Base-by-base conservation (phyloP, 2,113 vertebrate genomes). In the Ciconia boyciana region DNA sequence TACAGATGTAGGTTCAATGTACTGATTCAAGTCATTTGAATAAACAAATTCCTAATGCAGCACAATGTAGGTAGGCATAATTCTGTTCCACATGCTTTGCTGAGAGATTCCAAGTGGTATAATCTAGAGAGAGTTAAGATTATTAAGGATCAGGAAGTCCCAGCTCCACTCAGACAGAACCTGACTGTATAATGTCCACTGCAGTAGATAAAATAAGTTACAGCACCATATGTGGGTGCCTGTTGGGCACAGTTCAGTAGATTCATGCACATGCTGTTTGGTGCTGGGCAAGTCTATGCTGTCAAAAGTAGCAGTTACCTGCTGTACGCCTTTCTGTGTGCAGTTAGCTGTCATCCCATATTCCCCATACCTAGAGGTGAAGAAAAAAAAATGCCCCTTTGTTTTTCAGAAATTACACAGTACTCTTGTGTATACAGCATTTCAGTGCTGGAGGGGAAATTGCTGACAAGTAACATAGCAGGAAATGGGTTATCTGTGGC, bases 161-260 rank as follows among this genome's bases (percentile, higher is more conserved):
- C 22, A 49, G 16, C 4, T 51, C 17, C 22, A 52, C 28, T 6
- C 1, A 3, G 32, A 14, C 15, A 36, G 31, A 87, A 48, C 7
- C 5, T 77, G 36, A 54, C 8, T 49, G 5, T 54, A 3, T 10
- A 55, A 13, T 28, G 9, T 65, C 19, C 25, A 12, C 28, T 64
- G 20, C 16, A 55, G 26, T 10, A 76, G 46, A 62, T 24, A 32
- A 80, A 66, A 69, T 75, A 84, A 57, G 10, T 19, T 70, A 9
- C 7, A 74, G 6, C 55, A 28, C 4, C 2, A 0, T 39, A 11
- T 19, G 7, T 11, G 3, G 7, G 9, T 77, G 8, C 4, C 22
- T 0, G 3, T 10, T 48, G 9, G 15, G 18, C 51, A 74, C 16
- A 65, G 31, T 17, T 71, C 46, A 72, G 28, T 20, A 72, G 20